These are phyloP conservation scores for Acanthacorydalis orientalis DNA, from an alignment of 2,888 invertebrate genomes.

Conservation along the genomic window DNA sequence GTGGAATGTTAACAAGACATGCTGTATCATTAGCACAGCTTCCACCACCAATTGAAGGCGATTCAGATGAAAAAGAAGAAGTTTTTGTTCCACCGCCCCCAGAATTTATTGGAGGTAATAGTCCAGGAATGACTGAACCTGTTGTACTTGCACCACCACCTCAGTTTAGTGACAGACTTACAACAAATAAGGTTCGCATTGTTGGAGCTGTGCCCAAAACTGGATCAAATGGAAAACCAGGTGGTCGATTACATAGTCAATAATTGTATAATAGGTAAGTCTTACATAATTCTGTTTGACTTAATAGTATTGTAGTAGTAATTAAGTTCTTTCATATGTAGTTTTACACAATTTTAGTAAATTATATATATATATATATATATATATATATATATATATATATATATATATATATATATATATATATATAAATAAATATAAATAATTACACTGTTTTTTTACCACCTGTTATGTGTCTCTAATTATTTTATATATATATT, in stretches of 20 bases:
- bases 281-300: too few relatives aligned
- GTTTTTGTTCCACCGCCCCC: constrained; percentile 43
- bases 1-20: constrained; percentile 34
- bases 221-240: constrained; percentile 18
- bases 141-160: constrained; percentile 72
- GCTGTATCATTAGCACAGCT: constrained; percentile 63
- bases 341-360: too few relatives aligned
- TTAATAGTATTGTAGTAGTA: too few relatives aligned
- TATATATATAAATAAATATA: too few relatives aligned
- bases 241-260: constrained; percentile 31
- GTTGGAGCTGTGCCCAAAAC: constrained; percentile 69
- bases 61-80: constrained; percentile 49
- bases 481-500: too few relatives aligned
- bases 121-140: constrained; percentile 27
- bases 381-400: too few relatives aligned
- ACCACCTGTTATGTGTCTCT: too few relatives aligned
- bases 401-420: too few relatives aligned
- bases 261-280: constrained; percentile 11
- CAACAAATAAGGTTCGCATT: constrained; percentile 49
- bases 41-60: constrained; percentile 60
- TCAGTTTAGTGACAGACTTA: constrained; percentile 66
- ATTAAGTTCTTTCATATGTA: too few relatives aligned
- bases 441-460: too few relatives aligned
- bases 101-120: constrained; percentile 32
- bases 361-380: too few relatives aligned